A percentile compares a stretch with the other conserved stretches of the same genome.
phyloP scores from a whole-genome alignment of 2,113 vertebrate species.

The Colinus virginianus region DNA sequence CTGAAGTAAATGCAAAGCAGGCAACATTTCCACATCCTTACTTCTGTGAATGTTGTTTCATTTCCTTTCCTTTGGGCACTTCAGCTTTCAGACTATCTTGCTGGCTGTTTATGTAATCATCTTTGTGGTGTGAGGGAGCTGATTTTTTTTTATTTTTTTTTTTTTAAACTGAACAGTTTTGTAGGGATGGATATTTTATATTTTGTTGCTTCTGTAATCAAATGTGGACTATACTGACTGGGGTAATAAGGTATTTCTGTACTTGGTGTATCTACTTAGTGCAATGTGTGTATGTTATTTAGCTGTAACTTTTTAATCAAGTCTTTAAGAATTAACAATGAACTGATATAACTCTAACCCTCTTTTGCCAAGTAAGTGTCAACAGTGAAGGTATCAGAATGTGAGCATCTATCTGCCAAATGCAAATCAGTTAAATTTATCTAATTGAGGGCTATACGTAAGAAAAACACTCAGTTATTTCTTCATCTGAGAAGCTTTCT shows the following conservation, averaged over 20 bases:
- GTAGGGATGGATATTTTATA: neutral
- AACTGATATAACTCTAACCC: neutral
- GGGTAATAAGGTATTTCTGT: neutral
- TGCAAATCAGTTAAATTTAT: constrained; percentile 28
- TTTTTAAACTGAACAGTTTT: neutral
- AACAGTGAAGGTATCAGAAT: neutral
- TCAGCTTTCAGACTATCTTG: neutral
- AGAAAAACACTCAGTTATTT: constrained; percentile 25
- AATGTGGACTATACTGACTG: neutral
- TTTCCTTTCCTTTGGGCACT: neutral
- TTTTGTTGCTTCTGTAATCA: neutral
- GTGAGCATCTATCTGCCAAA: constrained; percentile 21
- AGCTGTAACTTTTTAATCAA: neutral
- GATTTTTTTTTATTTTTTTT: neutral
- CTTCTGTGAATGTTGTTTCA: neutral
- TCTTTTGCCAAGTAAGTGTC: neutral
- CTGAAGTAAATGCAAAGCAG: neutral
- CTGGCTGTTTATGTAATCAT: neutral
- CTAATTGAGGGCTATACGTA: constrained; percentile 34
- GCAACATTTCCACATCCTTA: neutral
- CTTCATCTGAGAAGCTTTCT: constrained; percentile 19
- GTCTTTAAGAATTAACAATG: neutral
- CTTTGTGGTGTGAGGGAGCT: neutral
- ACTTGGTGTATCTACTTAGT: neutral
- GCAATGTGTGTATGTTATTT: neutral